Evolutionary conservation across 2,888 invertebrate species (phyloP).

Genomic region (Scelioninae gen. 1): DNA sequence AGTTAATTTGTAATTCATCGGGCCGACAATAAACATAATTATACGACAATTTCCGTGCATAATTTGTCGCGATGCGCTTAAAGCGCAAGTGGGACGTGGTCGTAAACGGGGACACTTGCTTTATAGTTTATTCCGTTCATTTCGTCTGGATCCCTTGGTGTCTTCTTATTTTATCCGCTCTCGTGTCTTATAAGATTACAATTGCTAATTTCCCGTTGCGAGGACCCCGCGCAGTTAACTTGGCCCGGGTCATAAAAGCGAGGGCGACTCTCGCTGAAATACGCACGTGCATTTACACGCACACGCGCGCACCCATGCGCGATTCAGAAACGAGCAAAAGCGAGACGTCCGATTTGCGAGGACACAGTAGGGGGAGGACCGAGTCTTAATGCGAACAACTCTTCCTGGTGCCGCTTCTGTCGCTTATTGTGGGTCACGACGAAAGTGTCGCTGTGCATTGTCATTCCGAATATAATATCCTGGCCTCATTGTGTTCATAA

Average conservation of each 20-base stretch:
- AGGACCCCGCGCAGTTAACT: slow-evolving; percentile 78
- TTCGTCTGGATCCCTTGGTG: slow-evolving; percentile 62
- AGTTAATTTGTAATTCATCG: slow-evolving; percentile 68
- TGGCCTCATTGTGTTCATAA: slow-evolving; percentile 47
- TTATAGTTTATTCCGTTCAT: slow-evolving; percentile 67
- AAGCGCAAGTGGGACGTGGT: slow-evolving; percentile 63
- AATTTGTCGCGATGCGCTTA: slow-evolving; percentile 65
- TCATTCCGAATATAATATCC: slow-evolving; percentile 50
- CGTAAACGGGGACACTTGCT: slow-evolving; percentile 69
- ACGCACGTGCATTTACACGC: slow-evolving; percentile 62
- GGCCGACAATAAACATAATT: slow-evolving; percentile 64
- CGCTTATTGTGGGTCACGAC: slow-evolving; percentile 67
- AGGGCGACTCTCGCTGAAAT: slow-evolving; percentile 76
- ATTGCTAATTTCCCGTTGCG: slow-evolving; percentile 82
- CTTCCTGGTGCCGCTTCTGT: slow-evolving; percentile 65
- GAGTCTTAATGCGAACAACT: slow-evolving; percentile 53
- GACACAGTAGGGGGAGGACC: slow-evolving; percentile 54
- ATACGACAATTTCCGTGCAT: slow-evolving; percentile 64
- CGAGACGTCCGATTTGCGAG: slow-evolving; percentile 60
- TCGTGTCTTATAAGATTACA: slow-evolving; percentile 82
- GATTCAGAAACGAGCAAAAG: slow-evolving; percentile 53
- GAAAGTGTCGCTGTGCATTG: slow-evolving; percentile 63
- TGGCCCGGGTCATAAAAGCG: slow-evolving; percentile 81
- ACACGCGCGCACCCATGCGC: slow-evolving; percentile 51
- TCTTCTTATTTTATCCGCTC: slow-evolving; percentile 69